Percentiles rank a stretch among this genome's conserved stretches.
Evolutionary conservation across 2,888 invertebrate species (phyloP).

Genomic region (Polylopha cassiicola): DNA sequence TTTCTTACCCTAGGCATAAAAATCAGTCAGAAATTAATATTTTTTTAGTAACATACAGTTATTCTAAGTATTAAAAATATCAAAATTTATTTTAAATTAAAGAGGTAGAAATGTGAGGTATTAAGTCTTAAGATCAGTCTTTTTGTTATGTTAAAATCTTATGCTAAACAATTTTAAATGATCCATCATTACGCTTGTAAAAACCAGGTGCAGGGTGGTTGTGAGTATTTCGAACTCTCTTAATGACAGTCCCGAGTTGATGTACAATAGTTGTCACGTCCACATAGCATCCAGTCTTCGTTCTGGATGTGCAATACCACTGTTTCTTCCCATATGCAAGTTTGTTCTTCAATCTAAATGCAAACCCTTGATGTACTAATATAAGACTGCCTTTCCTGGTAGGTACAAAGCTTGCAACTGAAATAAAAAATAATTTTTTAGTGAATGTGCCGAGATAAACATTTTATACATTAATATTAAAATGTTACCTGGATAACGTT

Average conservation of each 20-base stretch:
- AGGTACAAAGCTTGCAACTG: conserved; percentile 64
- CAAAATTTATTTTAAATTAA: no score
- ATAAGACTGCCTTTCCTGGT: conserved; percentile 62
- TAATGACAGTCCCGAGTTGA: conserved; percentile 45
- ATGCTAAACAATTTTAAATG: conserved; percentile 55
- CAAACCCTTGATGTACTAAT: conserved; percentile 59
- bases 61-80: no score
- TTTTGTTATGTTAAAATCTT: conserved; percentile 19
- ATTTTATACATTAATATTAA: not conserved
- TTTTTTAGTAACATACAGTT: no score
- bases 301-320: conserved; percentile 65
- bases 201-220: conserved; percentile 64
- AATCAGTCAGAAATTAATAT: no score
- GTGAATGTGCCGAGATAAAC: not conserved
- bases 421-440: conserved; percentile 32
- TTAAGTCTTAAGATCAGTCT: conserved; percentile 35
- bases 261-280: conserved; percentile 56
- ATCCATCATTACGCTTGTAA: conserved; percentile 57
- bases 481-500: not conserved
- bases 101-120: conserved; percentile 25
- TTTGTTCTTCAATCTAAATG: conserved; percentile 64
- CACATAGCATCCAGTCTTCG: conserved; percentile 62
- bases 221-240: conserved; percentile 55
- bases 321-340: conserved; percentile 67
- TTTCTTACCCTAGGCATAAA: no score